These are phyloP conservation scores for Phalacrocorax carbo DNA, from an alignment of 2,113 vertebrate genomes.

Conservation along the genomic window DNA sequence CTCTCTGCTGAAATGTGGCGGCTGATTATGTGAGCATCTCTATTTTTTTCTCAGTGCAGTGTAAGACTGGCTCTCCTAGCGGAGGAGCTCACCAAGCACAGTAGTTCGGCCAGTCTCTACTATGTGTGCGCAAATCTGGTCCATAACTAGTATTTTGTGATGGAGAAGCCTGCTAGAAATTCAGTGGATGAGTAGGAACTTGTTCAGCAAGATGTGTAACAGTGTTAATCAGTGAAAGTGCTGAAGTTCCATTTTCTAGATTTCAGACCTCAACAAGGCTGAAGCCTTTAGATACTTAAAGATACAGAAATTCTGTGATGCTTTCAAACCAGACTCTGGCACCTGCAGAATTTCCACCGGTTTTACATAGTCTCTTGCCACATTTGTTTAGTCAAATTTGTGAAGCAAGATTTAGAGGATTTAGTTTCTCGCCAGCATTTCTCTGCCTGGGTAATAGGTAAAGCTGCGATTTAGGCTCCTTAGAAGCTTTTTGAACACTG, in stretches of 20 bases:
- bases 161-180: neutral
- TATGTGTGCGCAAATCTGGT: neutral
- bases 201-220: neutral
- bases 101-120: neutral
- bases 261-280: neutral
- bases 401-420: slow-evolving; percentile 63
- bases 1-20: neutral
- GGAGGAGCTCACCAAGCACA: neutral
- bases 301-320: neutral
- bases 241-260: neutral
- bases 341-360: neutral
- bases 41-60: neutral
- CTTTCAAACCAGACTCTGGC: neutral
- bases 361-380: slow-evolving; percentile 19
- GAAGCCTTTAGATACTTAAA: neutral
- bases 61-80: neutral
- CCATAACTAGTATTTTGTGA: neutral
- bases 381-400: slow-evolving; percentile 49
- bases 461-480: neutral
- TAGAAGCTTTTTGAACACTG: neutral
- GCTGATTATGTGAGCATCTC: neutral
- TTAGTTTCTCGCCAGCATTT: slow-evolving; percentile 43
- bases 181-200: neutral
- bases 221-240: neutral
- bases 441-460: neutral